A percentile compares a stretch with the other conserved stretches of the same genome.
These are phyloP conservation scores for Sarcophaga variegata DNA, from an alignment of 2,888 invertebrate species.

Conservation along the genomic window DNA sequence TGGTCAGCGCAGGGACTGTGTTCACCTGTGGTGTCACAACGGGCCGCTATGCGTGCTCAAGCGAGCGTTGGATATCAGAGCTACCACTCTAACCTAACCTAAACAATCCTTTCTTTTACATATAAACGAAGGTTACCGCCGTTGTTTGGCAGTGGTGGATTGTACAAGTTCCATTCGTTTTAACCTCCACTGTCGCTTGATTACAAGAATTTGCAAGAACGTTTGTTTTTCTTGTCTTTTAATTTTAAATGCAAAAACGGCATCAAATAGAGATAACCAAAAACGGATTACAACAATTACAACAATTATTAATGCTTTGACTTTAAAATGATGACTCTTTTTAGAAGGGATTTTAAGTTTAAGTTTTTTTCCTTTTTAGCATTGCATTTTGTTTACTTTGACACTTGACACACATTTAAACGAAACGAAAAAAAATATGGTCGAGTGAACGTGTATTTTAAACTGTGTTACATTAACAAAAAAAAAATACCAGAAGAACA, in stretches of 20 bases:
- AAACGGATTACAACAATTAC: constrained; percentile 55
- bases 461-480: neutral
- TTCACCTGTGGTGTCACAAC: no score
- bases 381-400: constrained; percentile 48
- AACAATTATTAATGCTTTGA: constrained; percentile 56
- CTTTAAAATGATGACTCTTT: constrained; percentile 59
- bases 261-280: constrained; percentile 24
- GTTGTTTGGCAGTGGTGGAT: neutral
- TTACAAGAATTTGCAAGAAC: constrained; percentile 33
- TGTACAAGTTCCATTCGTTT: neutral
- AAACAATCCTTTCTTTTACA: no score
- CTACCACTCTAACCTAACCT: no score
- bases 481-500: constrained; percentile 20
- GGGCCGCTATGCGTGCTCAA: no score
- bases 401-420: constrained; percentile 67
- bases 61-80: no score
- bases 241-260: constrained; percentile 32
- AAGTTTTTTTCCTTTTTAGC: neutral
- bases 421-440: constrained; percentile 10
- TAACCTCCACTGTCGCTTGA: constrained; percentile 22
- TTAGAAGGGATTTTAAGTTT: constrained; percentile 65
- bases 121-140: no score
- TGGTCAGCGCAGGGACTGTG: no score
- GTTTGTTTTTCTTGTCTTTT: constrained; percentile 14
- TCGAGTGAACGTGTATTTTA: constrained; percentile 45